Base-by-base conservation (phyloP, 1,140 invertebrate species). In the Eulimnadia texana region DNA sequence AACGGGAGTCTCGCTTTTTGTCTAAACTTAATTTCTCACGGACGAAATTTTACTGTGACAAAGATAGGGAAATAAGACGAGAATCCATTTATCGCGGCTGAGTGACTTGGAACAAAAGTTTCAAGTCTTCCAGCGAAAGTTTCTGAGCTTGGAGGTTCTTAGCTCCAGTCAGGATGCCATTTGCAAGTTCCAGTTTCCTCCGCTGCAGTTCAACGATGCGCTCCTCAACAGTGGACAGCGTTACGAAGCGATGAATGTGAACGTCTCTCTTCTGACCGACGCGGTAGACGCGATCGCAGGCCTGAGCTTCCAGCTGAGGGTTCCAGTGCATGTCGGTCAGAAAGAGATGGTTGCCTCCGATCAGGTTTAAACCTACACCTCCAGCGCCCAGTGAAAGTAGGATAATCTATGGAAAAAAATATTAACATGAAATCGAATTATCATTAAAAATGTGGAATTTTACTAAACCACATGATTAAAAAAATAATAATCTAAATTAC, bases 301-400 rank as follows among this genome's bases (percentile, higher is more conserved):
- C 91, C 71, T 97, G 92, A 3, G 83, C 75, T 74, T 95, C 92
- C 23, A 95, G 74, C 67, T 94, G 90, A 0, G 92, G 93, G 78
- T 97, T 97, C 92, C 93, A 97, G 72, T 96, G 92, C 55, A 91
- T 77, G 73, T 97, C 93, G 1, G 93, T 68, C 2, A 98, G 69
- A 50, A 96, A 81, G 10, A 98, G 74, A 73, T 95, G 88, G 77
- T 91, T 95, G 0, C 81, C 93, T 20, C 91, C 91, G 62, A 90
- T 79, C 24, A 96, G 73, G 76, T 96, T 95, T 3, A 95, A 74
- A 10, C 92, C 92, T 49, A 93, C 90, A 24, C 92, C 92, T 56
- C 93, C 93, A 61, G 91, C 90, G 53, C 82, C 84, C 54, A 96
- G 73, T 0, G 91, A 94, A 0, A 96, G 73, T 25, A 95, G 72